These are phyloP conservation scores for Diplodus puntazzo DNA, from an alignment of 2,797 vertebrate genomes.

Conservation along the genomic window DNA sequence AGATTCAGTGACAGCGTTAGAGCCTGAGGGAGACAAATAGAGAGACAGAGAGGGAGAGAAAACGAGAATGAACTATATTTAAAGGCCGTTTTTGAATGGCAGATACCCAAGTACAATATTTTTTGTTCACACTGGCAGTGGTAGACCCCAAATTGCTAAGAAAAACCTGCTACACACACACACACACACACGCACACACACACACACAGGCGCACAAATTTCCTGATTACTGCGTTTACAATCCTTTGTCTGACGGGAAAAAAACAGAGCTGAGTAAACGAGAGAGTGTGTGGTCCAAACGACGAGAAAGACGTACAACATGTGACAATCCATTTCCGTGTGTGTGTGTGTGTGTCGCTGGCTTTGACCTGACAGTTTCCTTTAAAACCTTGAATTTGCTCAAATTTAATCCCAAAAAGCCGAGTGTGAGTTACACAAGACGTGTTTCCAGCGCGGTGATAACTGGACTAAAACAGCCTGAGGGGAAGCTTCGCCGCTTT, in stretches of 20 bases:
- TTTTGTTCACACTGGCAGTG: conserved; percentile 20
- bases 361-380: background rate
- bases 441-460: background rate
- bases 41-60: background rate
- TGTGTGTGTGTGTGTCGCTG: background rate
- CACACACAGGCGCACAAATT: background rate
- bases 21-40: conserved; percentile 17
- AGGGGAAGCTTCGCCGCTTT: background rate
- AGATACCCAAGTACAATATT: conserved; percentile 46
- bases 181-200: too few relatives aligned
- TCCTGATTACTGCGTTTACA: conserved; percentile 43
- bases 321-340: too few relatives aligned
- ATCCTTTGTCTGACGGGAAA: conserved; percentile 46
- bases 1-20: conserved; percentile 1
- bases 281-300: background rate
- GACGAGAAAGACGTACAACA: background rate
- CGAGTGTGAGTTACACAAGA: background rate
- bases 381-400: background rate
- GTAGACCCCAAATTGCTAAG: background rate
- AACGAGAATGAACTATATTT: conserved; percentile 10
- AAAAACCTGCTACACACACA: conserved; percentile 12
- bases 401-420: background rate
- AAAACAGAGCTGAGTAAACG: conserved; percentile 53
- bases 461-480: background rate
- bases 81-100: conserved; percentile 26